These are phyloP conservation scores for Halictus ligatus DNA, from an alignment of 2,888 invertebrate species.

Conservation along the genomic window DNA sequence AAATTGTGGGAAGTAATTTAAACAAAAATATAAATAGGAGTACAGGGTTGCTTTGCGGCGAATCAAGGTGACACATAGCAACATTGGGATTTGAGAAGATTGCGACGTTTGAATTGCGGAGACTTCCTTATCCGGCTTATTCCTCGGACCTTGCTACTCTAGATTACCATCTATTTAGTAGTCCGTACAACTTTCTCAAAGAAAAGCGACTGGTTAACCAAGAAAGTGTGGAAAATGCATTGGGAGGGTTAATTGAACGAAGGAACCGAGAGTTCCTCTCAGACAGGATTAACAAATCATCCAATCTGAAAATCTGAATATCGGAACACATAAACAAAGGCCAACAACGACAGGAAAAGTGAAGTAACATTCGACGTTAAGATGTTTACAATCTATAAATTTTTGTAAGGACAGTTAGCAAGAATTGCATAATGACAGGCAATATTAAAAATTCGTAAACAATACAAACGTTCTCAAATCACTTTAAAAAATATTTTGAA, in stretches of 20 bases:
- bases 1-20: background rate
- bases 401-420: too few relatives aligned
- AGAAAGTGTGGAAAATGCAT: slow-evolving; percentile 36
- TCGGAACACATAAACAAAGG: background rate
- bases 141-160: background rate
- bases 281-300: background rate
- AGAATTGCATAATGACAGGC: too few relatives aligned
- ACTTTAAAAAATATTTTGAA: too few relatives aligned
- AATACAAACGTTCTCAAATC: too few relatives aligned
- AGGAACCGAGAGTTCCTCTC: background rate
- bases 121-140: slow-evolving; percentile 5
- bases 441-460: too few relatives aligned
- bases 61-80: background rate
- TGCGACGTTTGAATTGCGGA: background rate
- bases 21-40: background rate
- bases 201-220: slow-evolving; percentile 34
- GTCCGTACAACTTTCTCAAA: slow-evolving; percentile 24
- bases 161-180: slow-evolving; percentile 22
- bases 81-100: background rate
- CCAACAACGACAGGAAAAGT: background rate
- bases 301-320: background rate
- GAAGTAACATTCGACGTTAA: background rate
- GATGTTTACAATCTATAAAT: background rate
- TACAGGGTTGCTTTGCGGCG: too few relatives aligned
- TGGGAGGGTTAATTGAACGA: slow-evolving; percentile 9